Conservation (phyloP, 2,888 invertebrate genomes). For the Microchrysa polita region DNA sequence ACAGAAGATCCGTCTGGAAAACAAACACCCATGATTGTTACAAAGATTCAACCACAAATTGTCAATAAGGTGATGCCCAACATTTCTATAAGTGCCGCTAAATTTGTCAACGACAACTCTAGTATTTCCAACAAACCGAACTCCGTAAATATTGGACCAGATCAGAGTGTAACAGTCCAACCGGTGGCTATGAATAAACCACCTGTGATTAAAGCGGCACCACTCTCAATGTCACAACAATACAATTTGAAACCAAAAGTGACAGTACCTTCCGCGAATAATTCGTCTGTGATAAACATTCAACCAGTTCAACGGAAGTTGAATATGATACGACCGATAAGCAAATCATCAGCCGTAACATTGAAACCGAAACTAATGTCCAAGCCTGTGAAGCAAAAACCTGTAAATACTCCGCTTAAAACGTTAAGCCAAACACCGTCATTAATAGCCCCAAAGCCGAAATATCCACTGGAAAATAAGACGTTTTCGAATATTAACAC, state of each 20-base stretch:
- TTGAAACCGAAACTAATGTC: constrained; percentile 51
- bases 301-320: constrained; percentile 50
- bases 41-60: constrained; percentile 51
- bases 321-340: constrained; percentile 49
- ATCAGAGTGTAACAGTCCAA: constrained; percentile 37
- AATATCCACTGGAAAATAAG: constrained; percentile 52
- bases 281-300: constrained; percentile 34
- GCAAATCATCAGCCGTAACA: constrained; percentile 46
- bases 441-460: constrained; percentile 61
- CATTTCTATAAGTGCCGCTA: constrained; percentile 9
- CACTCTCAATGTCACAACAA: constrained; percentile 37
- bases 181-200: constrained; percentile 13
- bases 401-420: constrained; percentile 53
- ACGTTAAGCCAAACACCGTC: constrained; percentile 54
- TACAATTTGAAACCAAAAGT: constrained; percentile 48
- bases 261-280: not conserved
- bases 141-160: constrained; percentile 35
- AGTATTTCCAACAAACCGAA: constrained; percentile 35
- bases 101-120: constrained; percentile 34
- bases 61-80: constrained; percentile 45
- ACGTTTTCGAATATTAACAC: not conserved
- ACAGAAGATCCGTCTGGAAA: constrained; percentile 50
- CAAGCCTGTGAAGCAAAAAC: constrained; percentile 47
- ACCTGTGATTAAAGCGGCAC: constrained; percentile 44
- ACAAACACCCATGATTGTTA: constrained; percentile 52